Percentiles rank a stretch among this genome's conserved stretches.
Conservation (phyloP, 1,140 invertebrate species). For the Drosophila orena region DNA sequence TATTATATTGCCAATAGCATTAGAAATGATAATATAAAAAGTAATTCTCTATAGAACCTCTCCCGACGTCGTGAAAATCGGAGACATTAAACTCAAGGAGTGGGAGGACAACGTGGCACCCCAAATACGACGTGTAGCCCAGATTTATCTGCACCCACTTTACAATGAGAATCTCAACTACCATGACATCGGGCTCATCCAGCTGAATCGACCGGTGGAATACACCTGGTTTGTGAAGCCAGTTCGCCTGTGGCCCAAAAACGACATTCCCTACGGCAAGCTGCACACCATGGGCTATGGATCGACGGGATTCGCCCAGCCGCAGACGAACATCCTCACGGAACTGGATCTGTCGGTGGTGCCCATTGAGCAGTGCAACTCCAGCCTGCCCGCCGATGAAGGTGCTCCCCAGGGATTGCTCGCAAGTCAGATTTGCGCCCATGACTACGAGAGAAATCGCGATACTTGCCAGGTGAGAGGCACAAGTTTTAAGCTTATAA, state of each 20-base stretch:
- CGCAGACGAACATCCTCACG: slow-evolving; percentile 61
- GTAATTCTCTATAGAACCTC: slow-evolving; percentile 15
- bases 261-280: slow-evolving; percentile 60
- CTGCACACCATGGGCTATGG: slow-evolving; percentile 68
- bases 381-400: slow-evolving; percentile 43
- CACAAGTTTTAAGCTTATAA: background rate
- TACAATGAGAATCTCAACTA: slow-evolving; percentile 55
- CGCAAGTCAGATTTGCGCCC: slow-evolving; percentile 62
- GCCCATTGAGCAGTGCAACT: slow-evolving; percentile 46
- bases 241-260: slow-evolving; percentile 42
- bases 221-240: slow-evolving; percentile 66
- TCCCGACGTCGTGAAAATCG: slow-evolving; percentile 60
- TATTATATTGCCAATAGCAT: too few relatives aligned
- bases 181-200: slow-evolving; percentile 63
- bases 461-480: slow-evolving; percentile 69
- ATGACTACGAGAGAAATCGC: slow-evolving; percentile 57
- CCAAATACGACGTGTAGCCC: slow-evolving; percentile 40
- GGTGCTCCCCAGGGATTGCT: slow-evolving; percentile 49
- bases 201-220: slow-evolving; percentile 46
- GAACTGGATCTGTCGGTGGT: slow-evolving; percentile 62
- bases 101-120: slow-evolving; percentile 47
- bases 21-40: too few relatives aligned
- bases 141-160: slow-evolving; percentile 53
- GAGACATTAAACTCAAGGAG: slow-evolving; percentile 64
- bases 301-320: slow-evolving; percentile 59